phyloP scores from a whole-genome alignment of 2,113 vertebrate species.

The Puffinus mauretanicus region DNA sequence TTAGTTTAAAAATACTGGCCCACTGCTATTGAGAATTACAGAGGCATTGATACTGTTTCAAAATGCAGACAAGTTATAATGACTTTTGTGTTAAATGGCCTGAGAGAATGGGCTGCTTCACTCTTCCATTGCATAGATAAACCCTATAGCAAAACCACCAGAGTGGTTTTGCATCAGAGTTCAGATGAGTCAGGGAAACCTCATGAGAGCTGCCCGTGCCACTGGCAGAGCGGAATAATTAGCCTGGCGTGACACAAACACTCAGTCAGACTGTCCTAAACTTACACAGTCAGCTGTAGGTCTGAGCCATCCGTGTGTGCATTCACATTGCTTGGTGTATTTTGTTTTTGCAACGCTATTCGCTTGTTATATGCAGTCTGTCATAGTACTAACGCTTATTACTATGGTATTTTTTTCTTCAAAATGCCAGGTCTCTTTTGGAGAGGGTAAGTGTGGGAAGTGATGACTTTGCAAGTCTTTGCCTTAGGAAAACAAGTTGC shows the following conservation, averaged over 20 bases:
- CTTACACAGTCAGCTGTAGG: not conserved
- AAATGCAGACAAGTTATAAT: not conserved
- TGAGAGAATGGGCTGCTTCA: not conserved
- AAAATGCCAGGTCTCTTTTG: not conserved
- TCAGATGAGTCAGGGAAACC: not conserved
- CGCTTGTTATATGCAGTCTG: not conserved
- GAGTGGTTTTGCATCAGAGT: not conserved
- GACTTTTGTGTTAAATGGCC: not conserved
- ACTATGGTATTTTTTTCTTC: not conserved
- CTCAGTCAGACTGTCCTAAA: not conserved
- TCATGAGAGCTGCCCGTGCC: not conserved
- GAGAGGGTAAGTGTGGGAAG: not conserved
- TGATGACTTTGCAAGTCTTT: not conserved
- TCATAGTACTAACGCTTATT: not conserved
- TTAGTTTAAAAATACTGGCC: not conserved
- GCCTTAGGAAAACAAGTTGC: not conserved
- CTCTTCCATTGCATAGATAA: not conserved
- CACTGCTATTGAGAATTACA: not conserved
- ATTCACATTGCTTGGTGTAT: not conserved
- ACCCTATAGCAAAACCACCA: not conserved
- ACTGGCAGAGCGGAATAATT: not conserved
- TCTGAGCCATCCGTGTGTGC: not conserved
- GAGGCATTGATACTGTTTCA: not conserved
- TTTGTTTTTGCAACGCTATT: not conserved
- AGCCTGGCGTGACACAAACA: fast-evolving